Percentiles rank a stretch among this genome's conserved stretches.
These are phyloP conservation scores for Marisa cornuarietis DNA, from an alignment of 1,140 invertebrate species.

Conservation along the genomic window DNA sequence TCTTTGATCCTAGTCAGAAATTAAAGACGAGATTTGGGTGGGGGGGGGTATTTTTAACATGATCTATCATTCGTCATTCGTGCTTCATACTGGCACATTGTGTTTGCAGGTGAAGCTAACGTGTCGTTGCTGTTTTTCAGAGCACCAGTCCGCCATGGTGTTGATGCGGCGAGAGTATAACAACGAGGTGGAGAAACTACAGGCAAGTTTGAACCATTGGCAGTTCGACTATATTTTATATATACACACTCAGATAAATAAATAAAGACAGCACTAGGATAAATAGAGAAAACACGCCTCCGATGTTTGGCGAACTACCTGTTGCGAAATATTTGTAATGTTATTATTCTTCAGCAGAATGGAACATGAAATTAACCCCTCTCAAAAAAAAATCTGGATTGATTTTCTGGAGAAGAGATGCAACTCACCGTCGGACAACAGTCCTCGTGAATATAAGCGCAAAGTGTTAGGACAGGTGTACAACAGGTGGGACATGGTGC, in stretches of 20 bases:
- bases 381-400: not conserved
- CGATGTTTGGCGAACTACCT: not conserved
- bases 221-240: not conserved
- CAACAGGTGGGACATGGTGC: too few species aligned
- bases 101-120: too few species aligned
- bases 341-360: not conserved
- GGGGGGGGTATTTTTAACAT: too few species aligned
- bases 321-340: not conserved
- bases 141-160: conserved; percentile 55
- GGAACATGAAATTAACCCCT: not conserved
- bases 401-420: too few species aligned
- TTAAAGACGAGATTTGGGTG: too few species aligned
- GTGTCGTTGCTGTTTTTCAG: conserved; percentile 35
- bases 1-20: too few species aligned
- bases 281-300: not conserved
- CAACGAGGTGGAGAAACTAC: conserved; percentile 46
- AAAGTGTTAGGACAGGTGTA: too few species aligned
- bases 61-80: too few species aligned
- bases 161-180: conserved; percentile 51
- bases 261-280: not conserved
- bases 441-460: too few species aligned
- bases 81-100: too few species aligned
- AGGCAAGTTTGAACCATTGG: conserved; percentile 36
- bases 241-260: not conserved
- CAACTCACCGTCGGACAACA: too few species aligned